These are phyloP conservation scores for Speoplatyrhinus poulsoni DNA, from an alignment of 2,113 vertebrate species.

Conservation along the genomic window DNA sequence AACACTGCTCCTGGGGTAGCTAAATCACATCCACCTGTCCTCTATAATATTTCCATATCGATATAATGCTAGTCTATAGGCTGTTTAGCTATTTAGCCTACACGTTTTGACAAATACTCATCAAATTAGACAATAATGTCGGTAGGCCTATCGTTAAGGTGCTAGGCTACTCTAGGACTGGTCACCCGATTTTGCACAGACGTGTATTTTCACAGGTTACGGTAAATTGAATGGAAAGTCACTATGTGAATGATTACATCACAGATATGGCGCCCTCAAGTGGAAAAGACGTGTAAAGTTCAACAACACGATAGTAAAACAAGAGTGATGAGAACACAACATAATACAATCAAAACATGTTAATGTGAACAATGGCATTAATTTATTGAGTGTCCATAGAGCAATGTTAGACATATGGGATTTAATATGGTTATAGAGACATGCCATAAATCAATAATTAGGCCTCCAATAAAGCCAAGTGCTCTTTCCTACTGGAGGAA, in stretches of 20 bases:
- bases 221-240: not conserved
- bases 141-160: too few species aligned
- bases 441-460: conserved; percentile 60
- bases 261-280: too few species aligned
- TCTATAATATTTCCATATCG: too few species aligned
- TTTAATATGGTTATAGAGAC: conserved; percentile 65
- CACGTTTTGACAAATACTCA: too few species aligned
- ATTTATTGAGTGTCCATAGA: conserved; percentile 75
- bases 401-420: conserved; percentile 72
- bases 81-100: too few species aligned
- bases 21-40: too few species aligned
- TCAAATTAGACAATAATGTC: too few species aligned
- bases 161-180: too few species aligned
- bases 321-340: not conserved
- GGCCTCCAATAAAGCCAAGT: conserved; percentile 46
- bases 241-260: not conserved
- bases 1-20: too few species aligned
- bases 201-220: not conserved
- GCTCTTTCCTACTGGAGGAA: conserved; percentile 58
- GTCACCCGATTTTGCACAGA: not conserved
- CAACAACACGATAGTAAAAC: not conserved
- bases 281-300: not conserved
- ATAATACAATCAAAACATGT: conserved; percentile 1
- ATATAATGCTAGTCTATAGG: too few species aligned
- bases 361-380: conserved; percentile 65